Evolutionary conservation across 2,888 invertebrate species (phyloP).

Genomic region (Salticus scenicus): DNA sequence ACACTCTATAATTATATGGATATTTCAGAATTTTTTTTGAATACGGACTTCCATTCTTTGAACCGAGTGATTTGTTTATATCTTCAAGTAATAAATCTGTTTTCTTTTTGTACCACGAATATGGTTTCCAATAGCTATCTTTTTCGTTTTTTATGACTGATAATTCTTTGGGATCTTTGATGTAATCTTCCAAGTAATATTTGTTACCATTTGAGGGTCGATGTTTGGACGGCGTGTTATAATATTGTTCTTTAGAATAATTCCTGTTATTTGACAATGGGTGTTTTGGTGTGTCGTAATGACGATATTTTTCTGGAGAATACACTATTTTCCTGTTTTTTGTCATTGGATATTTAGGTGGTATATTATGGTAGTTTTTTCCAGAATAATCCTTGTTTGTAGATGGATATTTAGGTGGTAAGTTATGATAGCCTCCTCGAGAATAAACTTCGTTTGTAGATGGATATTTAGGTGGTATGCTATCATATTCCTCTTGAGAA

Average conservation of each 20-base stretch:
- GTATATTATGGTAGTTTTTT: too few relatives aligned
- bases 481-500: too few relatives aligned
- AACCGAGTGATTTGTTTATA: not conserved
- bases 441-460: too few relatives aligned
- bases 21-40: not conserved
- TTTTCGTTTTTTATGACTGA: not conserved
- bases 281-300: not conserved
- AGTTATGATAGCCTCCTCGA: too few relatives aligned
- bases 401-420: too few relatives aligned
- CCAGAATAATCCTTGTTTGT: too few relatives aligned
- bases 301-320: not conserved
- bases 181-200: constrained; percentile 6
- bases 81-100: not conserved
- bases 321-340: not conserved
- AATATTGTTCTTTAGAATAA: not conserved
- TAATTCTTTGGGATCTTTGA: not conserved
- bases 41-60: not conserved
- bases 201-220: not conserved
- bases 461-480: too few relatives aligned
- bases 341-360: too few relatives aligned
- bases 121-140: not conserved
- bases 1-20: not conserved
- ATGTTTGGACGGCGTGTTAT: not conserved
- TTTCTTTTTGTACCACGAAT: not conserved
- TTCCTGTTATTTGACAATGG: not conserved